Percentiles rank a stretch among this genome's conserved stretches.
Evolutionary conservation across 2,888 invertebrate species (phyloP).

Genomic region (Sericinus montela): DNA sequence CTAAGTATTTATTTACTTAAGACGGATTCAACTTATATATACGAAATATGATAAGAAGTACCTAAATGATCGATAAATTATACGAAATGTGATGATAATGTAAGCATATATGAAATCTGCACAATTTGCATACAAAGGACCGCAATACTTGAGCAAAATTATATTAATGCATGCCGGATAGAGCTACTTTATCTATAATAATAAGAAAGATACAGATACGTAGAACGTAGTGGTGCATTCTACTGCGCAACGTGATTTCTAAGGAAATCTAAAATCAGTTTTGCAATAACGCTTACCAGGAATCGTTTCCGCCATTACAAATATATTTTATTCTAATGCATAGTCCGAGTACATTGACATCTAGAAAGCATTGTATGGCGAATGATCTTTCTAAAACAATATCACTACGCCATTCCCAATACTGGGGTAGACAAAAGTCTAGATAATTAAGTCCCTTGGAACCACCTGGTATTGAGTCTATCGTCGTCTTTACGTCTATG

Average conservation of each 20-base stretch:
- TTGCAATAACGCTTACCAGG: slow-evolving; percentile 15
- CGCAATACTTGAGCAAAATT: background rate
- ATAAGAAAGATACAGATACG: slow-evolving; percentile 12
- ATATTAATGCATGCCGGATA: background rate
- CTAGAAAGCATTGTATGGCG: no score
- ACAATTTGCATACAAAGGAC: slow-evolving; percentile 6
- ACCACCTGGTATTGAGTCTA: no score
- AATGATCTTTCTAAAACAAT: no score
- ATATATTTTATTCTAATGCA: background rate
- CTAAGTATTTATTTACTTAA: no score
- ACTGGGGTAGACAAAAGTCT: no score
- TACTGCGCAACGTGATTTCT: slow-evolving; percentile 10
- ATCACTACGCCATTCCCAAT: no score
- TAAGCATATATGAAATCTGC: slow-evolving; percentile 8
- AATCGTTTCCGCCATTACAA: slow-evolving; percentile 12
- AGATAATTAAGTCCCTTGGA: no score
- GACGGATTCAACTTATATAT: no score
- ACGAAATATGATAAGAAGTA: no score
- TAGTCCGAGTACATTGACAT: background rate
- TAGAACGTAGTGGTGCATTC: slow-evolving; percentile 1
- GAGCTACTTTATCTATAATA: background rate
- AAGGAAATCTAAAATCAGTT: slow-evolving; percentile 18
- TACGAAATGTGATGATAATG: no score
- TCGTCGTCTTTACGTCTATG: no score
- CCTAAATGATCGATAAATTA: no score